Percentiles rank a stretch among this genome's conserved stretches.
Conservation (phyloP, 1,140 invertebrate genomes). For the Rhyacophila brunnea region DNA sequence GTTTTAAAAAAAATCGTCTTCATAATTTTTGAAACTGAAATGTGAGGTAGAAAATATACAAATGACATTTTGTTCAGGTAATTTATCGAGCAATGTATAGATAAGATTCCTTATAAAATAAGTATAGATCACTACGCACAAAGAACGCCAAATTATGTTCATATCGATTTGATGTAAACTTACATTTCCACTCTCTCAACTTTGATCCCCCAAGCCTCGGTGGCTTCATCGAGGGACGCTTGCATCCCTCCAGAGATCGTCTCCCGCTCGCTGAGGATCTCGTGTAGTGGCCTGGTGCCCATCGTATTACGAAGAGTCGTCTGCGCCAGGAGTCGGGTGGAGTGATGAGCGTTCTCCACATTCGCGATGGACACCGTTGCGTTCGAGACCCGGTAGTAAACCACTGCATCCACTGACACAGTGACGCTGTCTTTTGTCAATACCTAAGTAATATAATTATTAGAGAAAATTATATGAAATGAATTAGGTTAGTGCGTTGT, state of each 20-base stretch:
- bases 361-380: conserved; percentile 95
- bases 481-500: too few relatives aligned
- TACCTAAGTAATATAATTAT: too few relatives aligned
- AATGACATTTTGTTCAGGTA: too few relatives aligned
- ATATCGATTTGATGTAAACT: too few relatives aligned
- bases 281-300: conserved; percentile 91
- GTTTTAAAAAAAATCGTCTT: too few relatives aligned
- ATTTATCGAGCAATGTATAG: too few relatives aligned
- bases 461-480: too few relatives aligned
- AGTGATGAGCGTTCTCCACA: conserved; percentile 94
- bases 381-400: conserved; percentile 92
- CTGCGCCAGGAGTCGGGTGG: conserved; percentile 83
- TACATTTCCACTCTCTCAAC: conserved; percentile 95
- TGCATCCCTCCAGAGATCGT: conserved; percentile 88
- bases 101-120: too few relatives aligned
- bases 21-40: too few relatives aligned
- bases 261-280: conserved; percentile 93
- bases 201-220: conserved; percentile 95
- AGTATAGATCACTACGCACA: too few relatives aligned
- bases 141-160: too few relatives aligned
- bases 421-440: conserved; percentile 93
- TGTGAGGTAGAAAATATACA: too few relatives aligned
- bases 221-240: conserved; percentile 84
- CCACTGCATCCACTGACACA: conserved; percentile 91
- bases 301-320: conserved; percentile 93